Conservation (phyloP, 2,888 invertebrate species). For the Drosophila recens region DNA sequence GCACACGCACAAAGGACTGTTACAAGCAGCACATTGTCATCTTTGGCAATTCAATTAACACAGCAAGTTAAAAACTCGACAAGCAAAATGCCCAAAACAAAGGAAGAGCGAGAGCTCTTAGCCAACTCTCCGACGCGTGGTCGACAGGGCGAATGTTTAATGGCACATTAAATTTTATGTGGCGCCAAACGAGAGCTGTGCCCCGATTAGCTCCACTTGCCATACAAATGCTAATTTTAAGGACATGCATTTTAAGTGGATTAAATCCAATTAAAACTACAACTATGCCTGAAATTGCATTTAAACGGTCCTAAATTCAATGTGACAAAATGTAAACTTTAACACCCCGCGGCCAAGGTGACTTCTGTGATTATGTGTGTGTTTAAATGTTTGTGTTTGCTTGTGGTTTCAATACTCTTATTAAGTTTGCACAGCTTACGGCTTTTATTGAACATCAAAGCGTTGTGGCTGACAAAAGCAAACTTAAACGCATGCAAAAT, state of each 20-base stretch:
- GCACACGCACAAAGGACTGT: constrained; percentile 49
- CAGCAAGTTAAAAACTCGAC: constrained; percentile 53
- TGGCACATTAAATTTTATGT: constrained; percentile 74
- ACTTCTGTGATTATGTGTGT: constrained; percentile 4
- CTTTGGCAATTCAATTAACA: constrained; percentile 75
- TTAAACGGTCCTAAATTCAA: constrained; percentile 12
- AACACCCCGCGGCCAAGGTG: constrained; percentile 10
- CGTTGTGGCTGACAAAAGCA: constrained; percentile 47
- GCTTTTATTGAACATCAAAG: constrained; percentile 71
- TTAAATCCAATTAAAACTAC: constrained; percentile 50
- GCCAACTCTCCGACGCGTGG: neutral
- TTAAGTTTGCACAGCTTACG: constrained; percentile 49
- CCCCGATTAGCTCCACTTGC: constrained; percentile 17
- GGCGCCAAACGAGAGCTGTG: constrained; percentile 39
- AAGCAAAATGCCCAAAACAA: constrained; percentile 46
- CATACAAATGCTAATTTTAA: constrained; percentile 65
- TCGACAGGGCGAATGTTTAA: constrained; percentile 47
- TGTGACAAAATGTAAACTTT: constrained; percentile 7
- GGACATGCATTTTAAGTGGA: constrained; percentile 52
- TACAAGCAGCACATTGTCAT: constrained; percentile 46
- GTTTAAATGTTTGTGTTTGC: constrained; percentile 13
- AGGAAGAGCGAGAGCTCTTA: neutral
- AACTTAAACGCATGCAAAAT: constrained; percentile 35
- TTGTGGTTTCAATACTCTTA: constrained; percentile 51
- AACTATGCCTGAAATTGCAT: constrained; percentile 39